Percentiles rank a stretch among this genome's conserved stretches.
Conservation (phyloP, 2,113 vertebrate genomes). For the Pygoscelis adeliae region DNA sequence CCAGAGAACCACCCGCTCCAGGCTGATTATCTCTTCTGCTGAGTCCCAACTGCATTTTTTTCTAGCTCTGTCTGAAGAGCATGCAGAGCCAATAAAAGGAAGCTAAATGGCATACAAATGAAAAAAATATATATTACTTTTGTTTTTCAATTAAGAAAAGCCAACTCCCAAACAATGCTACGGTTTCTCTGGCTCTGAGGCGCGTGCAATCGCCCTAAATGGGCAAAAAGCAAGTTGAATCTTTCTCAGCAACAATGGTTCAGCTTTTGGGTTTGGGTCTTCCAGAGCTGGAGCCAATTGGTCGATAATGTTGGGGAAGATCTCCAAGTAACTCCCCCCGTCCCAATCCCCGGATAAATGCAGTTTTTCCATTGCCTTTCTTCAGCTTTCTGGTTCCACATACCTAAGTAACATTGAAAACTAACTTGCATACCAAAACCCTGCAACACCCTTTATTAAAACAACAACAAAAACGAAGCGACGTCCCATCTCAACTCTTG, state of each 20-base stretch:
- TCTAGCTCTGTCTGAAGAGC: background rate
- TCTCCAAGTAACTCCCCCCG: background rate
- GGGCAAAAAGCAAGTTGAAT: background rate
- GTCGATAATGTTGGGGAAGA: background rate
- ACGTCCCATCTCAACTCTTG: background rate
- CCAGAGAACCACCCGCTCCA: background rate
- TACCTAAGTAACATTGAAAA: background rate
- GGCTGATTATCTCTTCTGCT: slow-evolving; percentile 12
- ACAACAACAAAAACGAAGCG: background rate
- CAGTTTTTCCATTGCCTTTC: background rate
- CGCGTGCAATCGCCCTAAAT: background rate
- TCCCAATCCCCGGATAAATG: background rate
- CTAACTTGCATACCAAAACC: background rate
- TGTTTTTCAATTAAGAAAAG: slow-evolving; percentile 57
- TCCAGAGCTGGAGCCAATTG: background rate
- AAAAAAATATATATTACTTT: background rate
- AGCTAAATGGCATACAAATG: background rate
- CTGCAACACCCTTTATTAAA: background rate
- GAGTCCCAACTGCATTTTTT: background rate
- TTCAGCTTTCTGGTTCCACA: background rate
- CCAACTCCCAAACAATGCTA: slow-evolving; percentile 10
- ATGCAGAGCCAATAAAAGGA: slow-evolving; percentile 5
- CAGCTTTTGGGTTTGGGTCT: background rate
- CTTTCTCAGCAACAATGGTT: background rate
- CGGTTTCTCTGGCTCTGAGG: background rate